These are phyloP conservation scores for Dromaius novaehollandiae DNA, from an alignment of 2,113 vertebrate genomes.

Conservation along the genomic window DNA sequence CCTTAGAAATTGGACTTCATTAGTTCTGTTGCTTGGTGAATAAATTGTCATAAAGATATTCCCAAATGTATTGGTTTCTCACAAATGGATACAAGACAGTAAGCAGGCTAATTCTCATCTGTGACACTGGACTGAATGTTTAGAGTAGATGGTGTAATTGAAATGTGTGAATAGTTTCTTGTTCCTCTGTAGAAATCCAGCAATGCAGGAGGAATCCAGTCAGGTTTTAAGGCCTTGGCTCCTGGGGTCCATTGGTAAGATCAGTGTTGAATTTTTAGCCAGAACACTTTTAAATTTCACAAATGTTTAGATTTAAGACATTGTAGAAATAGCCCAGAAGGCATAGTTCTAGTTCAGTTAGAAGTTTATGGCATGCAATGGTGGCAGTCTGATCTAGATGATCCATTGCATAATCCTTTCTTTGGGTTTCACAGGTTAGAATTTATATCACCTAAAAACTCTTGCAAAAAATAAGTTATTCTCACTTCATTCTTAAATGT, in stretches of 20 bases:
- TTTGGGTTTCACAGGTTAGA: not conserved
- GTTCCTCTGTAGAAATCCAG: not conserved
- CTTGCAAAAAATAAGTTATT: not conserved
- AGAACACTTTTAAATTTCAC: not conserved
- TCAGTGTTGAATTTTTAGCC: not conserved
- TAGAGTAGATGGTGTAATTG: not conserved
- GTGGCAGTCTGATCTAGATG: not conserved
- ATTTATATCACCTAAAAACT: not conserved
- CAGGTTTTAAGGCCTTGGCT: not conserved
- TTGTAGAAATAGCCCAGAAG: not conserved
- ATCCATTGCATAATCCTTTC: not conserved
- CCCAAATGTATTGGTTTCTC: not conserved
- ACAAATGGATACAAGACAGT: not conserved
- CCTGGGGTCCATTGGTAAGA: not conserved
- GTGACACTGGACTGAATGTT: not conserved
- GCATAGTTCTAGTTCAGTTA: not conserved
- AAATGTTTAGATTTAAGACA: not conserved
- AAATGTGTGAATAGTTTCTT: not conserved
- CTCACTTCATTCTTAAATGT: not conserved
- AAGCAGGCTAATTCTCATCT: not conserved
- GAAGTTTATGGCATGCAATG: not conserved
- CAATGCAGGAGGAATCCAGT: not conserved
- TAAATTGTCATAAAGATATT: not conserved
- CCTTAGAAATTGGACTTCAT: not conserved
- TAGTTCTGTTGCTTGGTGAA: not conserved